Conservation (phyloP, 64 coral and sea anemone species). For the Montipora sp. region DNA sequence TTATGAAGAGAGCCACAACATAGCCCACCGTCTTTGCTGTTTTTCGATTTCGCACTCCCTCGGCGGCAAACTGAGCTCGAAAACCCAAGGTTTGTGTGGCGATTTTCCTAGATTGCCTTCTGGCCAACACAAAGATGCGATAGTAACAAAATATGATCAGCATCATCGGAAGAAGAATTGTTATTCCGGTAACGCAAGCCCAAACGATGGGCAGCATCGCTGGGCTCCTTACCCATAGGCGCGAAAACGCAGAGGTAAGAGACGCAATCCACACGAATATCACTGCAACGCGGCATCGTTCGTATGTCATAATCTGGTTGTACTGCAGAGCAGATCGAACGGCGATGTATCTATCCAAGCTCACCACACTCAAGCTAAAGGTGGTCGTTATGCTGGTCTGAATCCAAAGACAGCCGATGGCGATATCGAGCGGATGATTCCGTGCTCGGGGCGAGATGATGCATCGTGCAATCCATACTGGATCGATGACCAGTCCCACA, state of each 20-base stretch:
- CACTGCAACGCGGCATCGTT: background rate
- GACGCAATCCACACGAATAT: slow-evolving; percentile 28
- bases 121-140: slow-evolving; percentile 55
- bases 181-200: slow-evolving; percentile 52
- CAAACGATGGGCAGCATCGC: slow-evolving; percentile 15
- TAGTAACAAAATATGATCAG: slow-evolving; percentile 75
- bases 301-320: slow-evolving; percentile 7
- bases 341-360: slow-evolving; percentile 51
- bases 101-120: slow-evolving; percentile 55
- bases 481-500: slow-evolving; percentile 76
- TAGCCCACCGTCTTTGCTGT: slow-evolving; percentile 24
- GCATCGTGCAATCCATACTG: slow-evolving; percentile 70
- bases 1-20: slow-evolving; percentile 11
- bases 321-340: background rate
- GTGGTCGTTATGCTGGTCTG: slow-evolving; percentile 41
- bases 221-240: slow-evolving; percentile 1
- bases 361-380: slow-evolving; percentile 48
- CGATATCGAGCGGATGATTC: slow-evolving; percentile 50
- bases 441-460: slow-evolving; percentile 37
- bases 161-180: slow-evolving; percentile 74
- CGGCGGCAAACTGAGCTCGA: background rate
- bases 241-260: background rate
- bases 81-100: background rate
- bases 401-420: slow-evolving; percentile 42
- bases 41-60: slow-evolving; percentile 15